Evolutionary conservation across 2,113 vertebrate genomes (phyloP).

Genomic region (Suricata suricatta): DNA sequence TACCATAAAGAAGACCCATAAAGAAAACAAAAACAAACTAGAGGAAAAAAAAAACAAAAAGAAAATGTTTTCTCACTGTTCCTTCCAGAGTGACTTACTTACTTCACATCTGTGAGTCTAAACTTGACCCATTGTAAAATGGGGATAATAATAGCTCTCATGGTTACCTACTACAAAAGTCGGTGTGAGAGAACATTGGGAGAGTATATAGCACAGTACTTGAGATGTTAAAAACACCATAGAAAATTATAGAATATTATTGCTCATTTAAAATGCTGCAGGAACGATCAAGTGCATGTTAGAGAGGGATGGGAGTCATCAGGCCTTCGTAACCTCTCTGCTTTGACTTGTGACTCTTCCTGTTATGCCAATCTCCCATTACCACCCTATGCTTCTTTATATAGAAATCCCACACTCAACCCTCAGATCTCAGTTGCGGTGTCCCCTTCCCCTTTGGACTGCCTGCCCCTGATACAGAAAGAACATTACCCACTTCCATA

Average conservation of each 20-base stretch:
- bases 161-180: background rate
- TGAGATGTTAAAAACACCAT: background rate
- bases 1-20: background rate
- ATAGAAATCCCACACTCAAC: background rate
- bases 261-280: background rate
- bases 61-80: background rate
- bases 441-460: background rate
- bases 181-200: background rate
- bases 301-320: background rate
- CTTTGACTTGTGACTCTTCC: background rate
- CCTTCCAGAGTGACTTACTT: background rate
- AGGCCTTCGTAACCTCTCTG: background rate
- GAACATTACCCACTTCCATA: background rate
- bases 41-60: background rate
- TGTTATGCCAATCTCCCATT: background rate
- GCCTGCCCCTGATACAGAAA: background rate
- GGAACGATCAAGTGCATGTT: background rate
- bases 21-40: background rate
- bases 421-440: background rate
- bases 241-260: background rate
- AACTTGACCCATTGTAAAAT: background rate
- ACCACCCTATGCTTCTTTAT: background rate
- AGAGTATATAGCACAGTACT: background rate
- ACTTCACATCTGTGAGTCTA: background rate
- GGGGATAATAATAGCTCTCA: background rate